Conservation (phyloP, 2,113 vertebrate species). For the Coptodon rendalli region DNA sequence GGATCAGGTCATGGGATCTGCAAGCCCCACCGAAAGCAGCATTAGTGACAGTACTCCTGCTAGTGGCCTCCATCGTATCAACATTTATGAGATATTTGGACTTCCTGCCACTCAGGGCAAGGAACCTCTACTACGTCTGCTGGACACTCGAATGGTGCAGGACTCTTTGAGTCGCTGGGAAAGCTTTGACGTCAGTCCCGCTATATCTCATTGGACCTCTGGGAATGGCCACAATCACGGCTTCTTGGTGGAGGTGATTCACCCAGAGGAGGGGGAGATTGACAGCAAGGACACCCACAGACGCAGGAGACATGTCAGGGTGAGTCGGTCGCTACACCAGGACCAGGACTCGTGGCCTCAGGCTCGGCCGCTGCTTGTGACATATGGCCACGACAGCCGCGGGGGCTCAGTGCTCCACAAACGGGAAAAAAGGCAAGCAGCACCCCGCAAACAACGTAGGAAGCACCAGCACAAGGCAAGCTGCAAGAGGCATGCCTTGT, state of each 20-base stretch:
- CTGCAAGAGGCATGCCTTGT: conserved; percentile 91
- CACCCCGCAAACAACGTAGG: conserved; percentile 82
- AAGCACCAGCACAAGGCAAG: conserved; percentile 86
- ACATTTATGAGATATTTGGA: conserved; percentile 96
- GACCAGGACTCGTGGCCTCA: conserved; percentile 89
- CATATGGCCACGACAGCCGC: conserved; percentile 92
- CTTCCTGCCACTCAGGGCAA: conserved; percentile 66
- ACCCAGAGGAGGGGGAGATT: conserved; percentile 73
- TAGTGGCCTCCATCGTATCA: conserved; percentile 88
- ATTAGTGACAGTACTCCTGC: conserved; percentile 57
- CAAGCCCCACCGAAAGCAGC: conserved; percentile 64
- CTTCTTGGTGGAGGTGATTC: conserved; percentile 91
- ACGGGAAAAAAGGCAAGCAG: conserved; percentile 87
- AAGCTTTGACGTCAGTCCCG: conserved; percentile 94
- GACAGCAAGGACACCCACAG: conserved; percentile 70
- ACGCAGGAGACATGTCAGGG: conserved; percentile 85
- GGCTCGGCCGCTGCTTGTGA: conserved; percentile 89
- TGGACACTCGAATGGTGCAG: conserved; percentile 94
- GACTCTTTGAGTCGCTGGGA: conserved; percentile 93
- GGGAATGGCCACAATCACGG: conserved; percentile 87
- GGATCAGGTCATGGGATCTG: conserved; percentile 79
- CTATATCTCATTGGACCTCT: conserved; percentile 88
- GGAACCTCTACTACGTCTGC: conserved; percentile 86
- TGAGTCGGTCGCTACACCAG: conserved; percentile 92
- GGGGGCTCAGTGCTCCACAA: conserved; percentile 87